These are phyloP conservation scores for Nylanderia fulva DNA, from an alignment of 1,140 invertebrate genomes.

Conservation along the genomic window DNA sequence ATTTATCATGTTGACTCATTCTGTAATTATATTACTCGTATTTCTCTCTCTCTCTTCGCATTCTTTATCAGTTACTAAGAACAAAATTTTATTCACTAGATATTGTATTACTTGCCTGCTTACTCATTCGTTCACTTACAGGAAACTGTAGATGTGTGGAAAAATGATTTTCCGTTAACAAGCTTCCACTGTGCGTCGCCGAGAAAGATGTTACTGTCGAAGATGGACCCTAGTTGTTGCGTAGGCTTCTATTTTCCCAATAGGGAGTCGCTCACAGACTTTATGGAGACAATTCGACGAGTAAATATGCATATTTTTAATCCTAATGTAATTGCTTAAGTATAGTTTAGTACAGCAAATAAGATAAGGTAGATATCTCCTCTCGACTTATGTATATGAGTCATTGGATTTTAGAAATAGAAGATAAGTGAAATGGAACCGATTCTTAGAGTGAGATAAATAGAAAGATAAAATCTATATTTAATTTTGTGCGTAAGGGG, in stretches of 20 bases:
- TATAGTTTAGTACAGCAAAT: not conserved
- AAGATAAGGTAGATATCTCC: not conserved
- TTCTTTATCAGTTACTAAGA: not conserved
- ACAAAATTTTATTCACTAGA: not conserved
- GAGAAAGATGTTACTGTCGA: slow-evolving; percentile 93
- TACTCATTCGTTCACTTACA: not conserved
- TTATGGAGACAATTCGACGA: slow-evolving; percentile 90
- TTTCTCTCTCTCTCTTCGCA: not conserved
- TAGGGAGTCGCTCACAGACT: slow-evolving; percentile 92
- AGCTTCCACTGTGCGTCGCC: slow-evolving; percentile 95
- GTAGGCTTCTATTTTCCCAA: slow-evolving; percentile 95
- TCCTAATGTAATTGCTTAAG: not conserved
- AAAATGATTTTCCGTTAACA: slow-evolving; percentile 89
- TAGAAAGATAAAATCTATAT: not conserved
- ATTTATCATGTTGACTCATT: not conserved
- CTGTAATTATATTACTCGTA: not conserved
- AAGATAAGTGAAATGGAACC: not conserved
- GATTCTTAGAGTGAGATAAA: not conserved
- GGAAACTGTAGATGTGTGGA: slow-evolving; percentile 93
- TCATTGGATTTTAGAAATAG: not conserved
- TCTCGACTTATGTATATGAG: not conserved
- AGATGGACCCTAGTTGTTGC: slow-evolving; percentile 97
- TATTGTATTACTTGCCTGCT: not conserved
- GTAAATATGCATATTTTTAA: slow-evolving; percentile 80
- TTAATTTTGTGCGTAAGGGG: slow-evolving; percentile 20